Evolutionary conservation across 2,797 vertebrate species (phyloP).

Genomic region (Sylvia borin): DNA sequence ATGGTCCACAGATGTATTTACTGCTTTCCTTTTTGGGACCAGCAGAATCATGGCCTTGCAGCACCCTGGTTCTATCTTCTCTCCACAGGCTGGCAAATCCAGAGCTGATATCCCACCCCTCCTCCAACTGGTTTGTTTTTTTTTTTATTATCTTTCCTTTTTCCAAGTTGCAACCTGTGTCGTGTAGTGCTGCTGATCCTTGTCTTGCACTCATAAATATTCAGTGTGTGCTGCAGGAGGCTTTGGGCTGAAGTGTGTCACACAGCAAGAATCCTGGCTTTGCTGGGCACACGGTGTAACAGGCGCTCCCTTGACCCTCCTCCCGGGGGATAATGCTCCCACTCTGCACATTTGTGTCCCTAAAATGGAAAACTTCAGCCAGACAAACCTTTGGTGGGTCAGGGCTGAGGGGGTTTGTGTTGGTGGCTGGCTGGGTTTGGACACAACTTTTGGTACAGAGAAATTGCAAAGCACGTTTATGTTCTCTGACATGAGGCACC

Average conservation of each 20-base stretch:
- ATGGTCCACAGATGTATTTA: not conserved
- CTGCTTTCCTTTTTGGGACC: not conserved
- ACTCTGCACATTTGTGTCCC: not conserved
- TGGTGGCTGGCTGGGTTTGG: not conserved
- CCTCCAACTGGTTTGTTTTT: not conserved
- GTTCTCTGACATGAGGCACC: not conserved
- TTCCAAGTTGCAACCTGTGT: not conserved
- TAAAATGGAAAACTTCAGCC: not conserved
- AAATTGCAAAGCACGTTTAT: not conserved
- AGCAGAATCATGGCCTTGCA: not conserved
- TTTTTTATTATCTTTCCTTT: not conserved
- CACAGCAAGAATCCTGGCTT: not conserved
- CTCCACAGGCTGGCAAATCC: not conserved
- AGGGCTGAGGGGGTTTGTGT: not conserved
- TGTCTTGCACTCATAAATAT: constrained; percentile 56
- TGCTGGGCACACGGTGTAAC: not conserved
- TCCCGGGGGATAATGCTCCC: not conserved
- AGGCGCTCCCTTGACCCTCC: not conserved
- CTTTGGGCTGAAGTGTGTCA: constrained; percentile 19
- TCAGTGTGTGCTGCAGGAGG: not conserved
- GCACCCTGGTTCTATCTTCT: not conserved
- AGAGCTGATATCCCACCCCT: not conserved
- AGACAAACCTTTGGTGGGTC: not conserved
- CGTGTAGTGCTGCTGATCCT: constrained; percentile 35
- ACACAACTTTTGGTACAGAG: not conserved